These are phyloP conservation scores for Dallia pectoralis DNA, from an alignment of 2,797 vertebrate species.

Conservation along the genomic window DNA sequence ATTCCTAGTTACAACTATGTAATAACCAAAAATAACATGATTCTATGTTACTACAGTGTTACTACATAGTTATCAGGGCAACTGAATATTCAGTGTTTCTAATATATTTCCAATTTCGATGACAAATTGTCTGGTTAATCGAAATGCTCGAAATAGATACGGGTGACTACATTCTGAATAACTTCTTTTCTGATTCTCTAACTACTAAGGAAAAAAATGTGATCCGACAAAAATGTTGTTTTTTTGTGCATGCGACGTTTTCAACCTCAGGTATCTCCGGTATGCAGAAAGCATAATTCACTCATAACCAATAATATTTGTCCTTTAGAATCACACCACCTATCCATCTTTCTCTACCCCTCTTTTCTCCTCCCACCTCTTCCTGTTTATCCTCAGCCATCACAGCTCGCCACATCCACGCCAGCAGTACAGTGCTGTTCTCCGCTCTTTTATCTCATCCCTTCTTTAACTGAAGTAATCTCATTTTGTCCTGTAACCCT, in stretches of 20 bases:
- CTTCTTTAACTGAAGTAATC: constrained; percentile 6
- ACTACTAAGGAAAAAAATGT: constrained; percentile 55
- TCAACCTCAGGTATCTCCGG: constrained; percentile 27
- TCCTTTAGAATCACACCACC: constrained; percentile 18
- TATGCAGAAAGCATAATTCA: constrained; percentile 25
- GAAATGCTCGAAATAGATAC: constrained; percentile 58
- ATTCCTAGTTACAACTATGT: too few relatives aligned
- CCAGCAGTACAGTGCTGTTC: constrained; percentile 4
- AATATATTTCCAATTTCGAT: neutral
- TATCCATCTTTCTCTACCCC: constrained; percentile 20
- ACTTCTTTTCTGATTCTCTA: constrained; percentile 33
- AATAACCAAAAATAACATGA: too few relatives aligned
- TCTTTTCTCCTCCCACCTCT: constrained; percentile 28
- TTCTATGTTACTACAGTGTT: too few relatives aligned
- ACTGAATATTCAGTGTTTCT: neutral
- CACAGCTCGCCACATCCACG: neutral
- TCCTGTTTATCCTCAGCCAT: constrained; percentile 23
- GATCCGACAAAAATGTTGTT: constrained; percentile 2
- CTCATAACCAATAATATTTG: constrained; percentile 28
- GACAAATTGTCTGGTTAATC: neutral
- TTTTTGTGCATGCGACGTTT: constrained; percentile 57
- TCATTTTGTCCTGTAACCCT: constrained; percentile 2
- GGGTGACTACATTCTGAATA: constrained; percentile 55
- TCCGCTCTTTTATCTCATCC: neutral
- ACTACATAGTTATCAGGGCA: too few relatives aligned